Evolutionary conservation across 1,140 invertebrate genomes (phyloP).

Genomic region (Stegodyphus mimosarum): DNA sequence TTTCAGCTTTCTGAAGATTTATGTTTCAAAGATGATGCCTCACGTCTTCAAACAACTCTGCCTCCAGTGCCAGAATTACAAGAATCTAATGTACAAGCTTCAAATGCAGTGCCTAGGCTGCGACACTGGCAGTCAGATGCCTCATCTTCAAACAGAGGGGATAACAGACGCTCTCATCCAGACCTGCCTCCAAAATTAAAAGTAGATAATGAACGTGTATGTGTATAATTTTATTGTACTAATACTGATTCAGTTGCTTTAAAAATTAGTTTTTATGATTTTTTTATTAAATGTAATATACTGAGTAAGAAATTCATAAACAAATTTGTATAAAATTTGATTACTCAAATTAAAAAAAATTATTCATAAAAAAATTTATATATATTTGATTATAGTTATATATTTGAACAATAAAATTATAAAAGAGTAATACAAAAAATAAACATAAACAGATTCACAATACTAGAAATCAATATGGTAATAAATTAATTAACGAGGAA

Average conservation of each 20-base stretch:
- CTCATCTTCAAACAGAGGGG: conserved; percentile 2
- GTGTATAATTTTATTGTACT: background rate
- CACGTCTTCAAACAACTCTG: conserved; percentile 22
- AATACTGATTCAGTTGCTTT: background rate
- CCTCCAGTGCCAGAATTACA: conserved; percentile 56
- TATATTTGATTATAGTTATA: too few species aligned
- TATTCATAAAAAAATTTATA: too few species aligned
- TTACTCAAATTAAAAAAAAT: too few species aligned
- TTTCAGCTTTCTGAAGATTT: conserved; percentile 48
- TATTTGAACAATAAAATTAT: too few species aligned
- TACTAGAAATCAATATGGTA: too few species aligned
- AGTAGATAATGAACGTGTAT: conserved; percentile 45
- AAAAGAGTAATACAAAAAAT: too few species aligned
- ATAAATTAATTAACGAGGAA: too few species aligned
- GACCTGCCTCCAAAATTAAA: conserved; percentile 43
- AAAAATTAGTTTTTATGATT: too few species aligned
- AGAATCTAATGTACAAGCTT: conserved; percentile 30
- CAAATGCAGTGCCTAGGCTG: conserved; percentile 29
- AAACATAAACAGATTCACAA: too few species aligned
- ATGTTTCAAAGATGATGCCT: conserved; percentile 52
- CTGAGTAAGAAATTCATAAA: too few species aligned
- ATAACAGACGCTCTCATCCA: conserved; percentile 47
- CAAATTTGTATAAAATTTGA: too few species aligned
- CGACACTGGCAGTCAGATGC: conserved; percentile 38
- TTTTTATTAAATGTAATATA: too few species aligned